A percentile compares a stretch with the other conserved stretches of the same genome.
Evolutionary conservation across 2,888 invertebrate genomes (phyloP).

Genomic region (Ormyrus rosae): DNA sequence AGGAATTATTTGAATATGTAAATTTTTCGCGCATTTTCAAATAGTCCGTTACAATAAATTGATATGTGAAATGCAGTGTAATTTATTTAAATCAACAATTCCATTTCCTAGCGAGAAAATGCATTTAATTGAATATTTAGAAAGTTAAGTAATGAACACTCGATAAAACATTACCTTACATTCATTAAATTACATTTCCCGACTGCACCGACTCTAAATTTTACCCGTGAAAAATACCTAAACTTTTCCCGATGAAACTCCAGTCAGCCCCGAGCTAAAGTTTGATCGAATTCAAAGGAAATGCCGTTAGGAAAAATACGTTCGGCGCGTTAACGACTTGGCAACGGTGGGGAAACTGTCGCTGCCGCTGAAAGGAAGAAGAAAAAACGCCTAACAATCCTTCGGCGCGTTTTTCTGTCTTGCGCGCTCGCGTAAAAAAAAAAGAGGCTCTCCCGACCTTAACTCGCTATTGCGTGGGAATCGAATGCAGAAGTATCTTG

Average conservation of each 20-base stretch:
- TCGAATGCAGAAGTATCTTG: slow-evolving; percentile 27
- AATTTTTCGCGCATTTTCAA: no score
- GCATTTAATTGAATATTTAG: no score
- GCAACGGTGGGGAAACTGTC: neutral
- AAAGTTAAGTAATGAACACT: no score
- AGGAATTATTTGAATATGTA: neutral
- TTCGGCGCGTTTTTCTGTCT: slow-evolving; percentile 3
- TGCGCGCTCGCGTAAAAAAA: neutral
- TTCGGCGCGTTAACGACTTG: slow-evolving; percentile 17
- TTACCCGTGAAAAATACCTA: no score
- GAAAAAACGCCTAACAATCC: slow-evolving; percentile 30
- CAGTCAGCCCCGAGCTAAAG: neutral
- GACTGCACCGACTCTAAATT: no score
- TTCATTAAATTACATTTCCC: no score
- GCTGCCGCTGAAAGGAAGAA: slow-evolving; percentile 11
- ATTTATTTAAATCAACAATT: no score
- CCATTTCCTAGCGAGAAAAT: no score
- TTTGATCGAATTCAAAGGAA: neutral
- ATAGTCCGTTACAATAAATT: no score
- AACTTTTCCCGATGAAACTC: no score
- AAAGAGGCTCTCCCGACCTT: neutral
- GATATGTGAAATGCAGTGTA: no score
- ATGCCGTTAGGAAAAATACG: neutral
- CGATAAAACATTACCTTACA: no score
- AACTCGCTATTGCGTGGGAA: slow-evolving; percentile 37